These are phyloP conservation scores for Setipinna tenuifilis DNA, from an alignment of 2,797 vertebrate genomes.

Conservation along the genomic window DNA sequence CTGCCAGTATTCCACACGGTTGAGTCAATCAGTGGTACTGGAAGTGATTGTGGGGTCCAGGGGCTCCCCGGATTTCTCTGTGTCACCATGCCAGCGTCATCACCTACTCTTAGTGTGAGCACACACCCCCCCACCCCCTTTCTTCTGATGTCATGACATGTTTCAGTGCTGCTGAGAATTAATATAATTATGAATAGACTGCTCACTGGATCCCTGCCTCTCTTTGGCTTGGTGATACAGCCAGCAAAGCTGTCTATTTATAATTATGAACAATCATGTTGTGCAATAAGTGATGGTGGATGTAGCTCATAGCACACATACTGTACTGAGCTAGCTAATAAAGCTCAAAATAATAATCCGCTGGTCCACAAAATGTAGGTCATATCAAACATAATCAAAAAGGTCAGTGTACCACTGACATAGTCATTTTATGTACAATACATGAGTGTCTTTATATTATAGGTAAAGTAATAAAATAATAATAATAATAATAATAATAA, in stretches of 20 bases:
- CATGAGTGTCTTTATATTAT: no score
- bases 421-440: no score
- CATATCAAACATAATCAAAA: no score
- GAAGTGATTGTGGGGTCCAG: constrained; percentile 58
- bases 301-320: background rate
- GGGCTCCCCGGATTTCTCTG: constrained; percentile 54
- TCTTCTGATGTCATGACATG: constrained; percentile 55
- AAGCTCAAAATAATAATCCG: constrained; percentile 37
- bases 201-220: background rate
- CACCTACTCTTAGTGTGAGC: constrained; percentile 55
- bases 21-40: constrained; percentile 74
- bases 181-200: constrained; percentile 20
- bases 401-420: no score
- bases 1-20: constrained; percentile 63
- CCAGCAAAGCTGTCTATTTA: constrained; percentile 22
- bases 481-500: no score
- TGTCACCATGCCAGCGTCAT: constrained; percentile 69
- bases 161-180: constrained; percentile 30
- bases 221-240: background rate
- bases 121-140: constrained; percentile 37
- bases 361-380: no score
- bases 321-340: constrained; percentile 29
- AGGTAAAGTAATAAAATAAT: no score
- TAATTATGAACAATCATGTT: constrained; percentile 30
- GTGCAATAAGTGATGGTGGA: background rate